phyloP scores from a whole-genome alignment of 2,888 invertebrate genomes.

The Ernsta delagoae region DNA sequence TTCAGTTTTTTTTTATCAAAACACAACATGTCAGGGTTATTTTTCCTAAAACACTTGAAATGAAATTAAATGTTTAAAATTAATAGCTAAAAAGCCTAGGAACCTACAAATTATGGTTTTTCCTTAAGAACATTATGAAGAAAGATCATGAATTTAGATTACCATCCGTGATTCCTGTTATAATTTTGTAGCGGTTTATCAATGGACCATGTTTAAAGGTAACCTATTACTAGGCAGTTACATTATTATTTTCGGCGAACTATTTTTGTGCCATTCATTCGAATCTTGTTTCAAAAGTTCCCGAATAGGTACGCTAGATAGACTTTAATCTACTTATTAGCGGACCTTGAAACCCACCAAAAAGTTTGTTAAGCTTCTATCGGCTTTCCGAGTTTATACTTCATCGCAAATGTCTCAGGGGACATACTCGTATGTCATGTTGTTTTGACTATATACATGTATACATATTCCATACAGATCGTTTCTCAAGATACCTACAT shows the following conservation, averaged over 20 bases:
- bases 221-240: neutral
- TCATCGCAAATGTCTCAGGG: conserved; percentile 6
- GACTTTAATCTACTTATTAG: conserved; percentile 22
- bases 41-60: neutral
- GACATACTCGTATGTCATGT: conserved; percentile 3
- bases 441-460: conserved; percentile 11
- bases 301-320: conserved; percentile 5
- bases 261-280: too few relatives aligned
- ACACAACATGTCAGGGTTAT: neutral
- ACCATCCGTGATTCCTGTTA: neutral
- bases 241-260: too few relatives aligned
- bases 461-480: too few relatives aligned
- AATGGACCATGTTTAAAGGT: neutral
- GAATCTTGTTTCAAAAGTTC: neutral
- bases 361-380: conserved; percentile 21
- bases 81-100: too few relatives aligned
- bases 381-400: conserved; percentile 1
- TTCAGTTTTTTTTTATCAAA: neutral
- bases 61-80: too few relatives aligned
- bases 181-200: neutral
- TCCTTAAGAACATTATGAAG: too few relatives aligned
- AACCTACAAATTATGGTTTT: too few relatives aligned
- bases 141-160: too few relatives aligned
- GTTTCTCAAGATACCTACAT: too few relatives aligned
- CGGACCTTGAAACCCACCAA: conserved; percentile 23